Evolutionary conservation across 1,140 invertebrate species (phyloP).

Genomic region (Lerema accius): DNA sequence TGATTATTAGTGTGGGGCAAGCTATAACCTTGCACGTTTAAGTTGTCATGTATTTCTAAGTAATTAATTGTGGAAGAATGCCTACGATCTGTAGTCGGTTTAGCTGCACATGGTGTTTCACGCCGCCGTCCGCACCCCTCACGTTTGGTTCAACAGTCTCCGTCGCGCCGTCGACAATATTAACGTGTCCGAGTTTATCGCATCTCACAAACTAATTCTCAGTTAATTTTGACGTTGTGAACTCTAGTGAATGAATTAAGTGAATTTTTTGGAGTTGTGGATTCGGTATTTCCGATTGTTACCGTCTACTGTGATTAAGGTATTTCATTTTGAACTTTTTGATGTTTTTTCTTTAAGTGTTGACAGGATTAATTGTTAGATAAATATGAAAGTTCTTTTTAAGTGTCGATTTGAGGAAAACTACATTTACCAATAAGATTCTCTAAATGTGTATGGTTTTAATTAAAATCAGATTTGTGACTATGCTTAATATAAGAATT

Average conservation of each 20-base stretch:
- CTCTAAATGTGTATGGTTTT: background rate
- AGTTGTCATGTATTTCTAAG: constrained; percentile 41
- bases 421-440: background rate
- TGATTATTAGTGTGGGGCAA: constrained; percentile 55
- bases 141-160: constrained; percentile 57
- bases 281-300: constrained; percentile 3
- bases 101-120: constrained; percentile 40
- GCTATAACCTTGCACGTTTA: constrained; percentile 55
- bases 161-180: constrained; percentile 49
- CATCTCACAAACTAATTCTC: constrained; percentile 17
- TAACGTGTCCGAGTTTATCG: constrained; percentile 48
- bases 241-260: constrained; percentile 22
- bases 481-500: background rate
- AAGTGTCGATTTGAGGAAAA: background rate
- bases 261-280: constrained; percentile 27
- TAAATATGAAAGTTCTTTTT: background rate
- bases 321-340: constrained; percentile 9
- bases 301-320: constrained; percentile 12
- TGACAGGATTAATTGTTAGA: background rate
- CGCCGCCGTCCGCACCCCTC: constrained; percentile 54
- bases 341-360: background rate
- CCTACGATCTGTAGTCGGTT: constrained; percentile 54
- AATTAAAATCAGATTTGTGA: background rate
- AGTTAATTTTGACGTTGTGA: constrained; percentile 25
- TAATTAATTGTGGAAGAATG: constrained; percentile 49